Base-by-base conservation (phyloP, 2,113 vertebrate species). In the Willisornis vidua region DNA sequence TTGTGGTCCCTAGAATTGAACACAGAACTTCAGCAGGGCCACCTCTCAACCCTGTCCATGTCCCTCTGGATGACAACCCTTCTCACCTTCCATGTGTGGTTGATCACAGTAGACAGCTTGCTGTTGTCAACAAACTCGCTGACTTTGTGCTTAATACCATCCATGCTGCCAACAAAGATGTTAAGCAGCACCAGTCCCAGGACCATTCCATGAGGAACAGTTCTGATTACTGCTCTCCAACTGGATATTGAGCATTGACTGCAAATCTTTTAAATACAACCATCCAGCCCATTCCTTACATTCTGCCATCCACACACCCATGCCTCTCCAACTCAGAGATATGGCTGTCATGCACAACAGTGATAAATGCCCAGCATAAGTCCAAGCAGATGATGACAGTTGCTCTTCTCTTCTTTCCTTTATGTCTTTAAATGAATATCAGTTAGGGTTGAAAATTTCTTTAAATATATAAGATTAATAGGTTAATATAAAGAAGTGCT, bases 11-110 rank as follows among this genome's bases (percentile, higher is more conserved):
- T 25, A 9, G 35, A 14, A 45, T 5, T 52, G 52, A 24, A n/a
- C 0, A 0, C 7, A 28, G 23, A 10, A 19, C 28, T 52, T 23
- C 52, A 39, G 33, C 10, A 5, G 23, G 4, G 12, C 52, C 12
- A 12, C 10, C 33, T 52, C 24, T 74, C 39, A 59, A 39, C 12
- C 12, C 20, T n/a, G 28, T 67, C 23, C 19, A 11, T 15, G 15
- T 39, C 5, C 28, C 28, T 52, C 33, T 45, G 52, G 37, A 45
- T 28, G 19, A 6, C 26, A 67, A 52, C 23, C 12, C 18, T 39
- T 66, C 37, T 7, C 28, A 52, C 33, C 28, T 75, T 28, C 37
- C 28, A 19, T 39, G 13, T 16, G 8, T 13, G 15, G 37, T 33
- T 29, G 39, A n/a, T 61, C 46, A 17, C 26, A 11, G 15, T 45